phyloP scores from a whole-genome alignment of 2,888 invertebrate species.

The Heliconius erato region DNA sequence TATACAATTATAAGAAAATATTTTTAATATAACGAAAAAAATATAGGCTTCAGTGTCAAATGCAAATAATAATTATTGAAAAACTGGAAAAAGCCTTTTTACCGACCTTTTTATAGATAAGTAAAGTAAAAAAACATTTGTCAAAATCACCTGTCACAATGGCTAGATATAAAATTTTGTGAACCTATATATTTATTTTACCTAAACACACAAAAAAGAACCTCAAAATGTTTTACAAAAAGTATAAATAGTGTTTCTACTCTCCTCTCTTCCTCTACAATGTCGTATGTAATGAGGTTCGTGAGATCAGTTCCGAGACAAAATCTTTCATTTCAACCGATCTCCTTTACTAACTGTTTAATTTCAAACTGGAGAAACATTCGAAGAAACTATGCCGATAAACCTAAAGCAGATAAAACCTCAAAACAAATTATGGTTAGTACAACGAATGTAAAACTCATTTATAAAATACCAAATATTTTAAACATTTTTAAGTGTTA shows the following conservation, averaged over 20 bases:
- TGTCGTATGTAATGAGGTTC: slow-evolving; percentile 61
- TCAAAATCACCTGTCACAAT: slow-evolving; percentile 63
- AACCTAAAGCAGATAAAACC: slow-evolving; percentile 60
- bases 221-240: slow-evolving; percentile 59
- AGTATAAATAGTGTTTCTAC: slow-evolving; percentile 47
- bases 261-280: slow-evolving; percentile 53
- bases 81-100: neutral
- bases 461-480: no score
- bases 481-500: no score
- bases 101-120: neutral
- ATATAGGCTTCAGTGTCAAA: neutral
- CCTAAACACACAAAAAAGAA: slow-evolving; percentile 53
- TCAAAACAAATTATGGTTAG: slow-evolving; percentile 67
- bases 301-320: slow-evolving; percentile 59
- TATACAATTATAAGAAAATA: neutral
- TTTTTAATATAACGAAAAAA: neutral
- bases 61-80: neutral
- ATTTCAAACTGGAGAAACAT: slow-evolving; percentile 20
- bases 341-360: neutral
- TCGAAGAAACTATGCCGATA: slow-evolving; percentile 64
- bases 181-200: slow-evolving; percentile 52
- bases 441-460: neutral
- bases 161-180: slow-evolving; percentile 57
- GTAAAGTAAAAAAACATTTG: slow-evolving; percentile 38
- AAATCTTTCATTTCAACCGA: slow-evolving; percentile 14